Conservation (phyloP, 2,888 invertebrate genomes). For the Polydrusus tereticollis region DNA sequence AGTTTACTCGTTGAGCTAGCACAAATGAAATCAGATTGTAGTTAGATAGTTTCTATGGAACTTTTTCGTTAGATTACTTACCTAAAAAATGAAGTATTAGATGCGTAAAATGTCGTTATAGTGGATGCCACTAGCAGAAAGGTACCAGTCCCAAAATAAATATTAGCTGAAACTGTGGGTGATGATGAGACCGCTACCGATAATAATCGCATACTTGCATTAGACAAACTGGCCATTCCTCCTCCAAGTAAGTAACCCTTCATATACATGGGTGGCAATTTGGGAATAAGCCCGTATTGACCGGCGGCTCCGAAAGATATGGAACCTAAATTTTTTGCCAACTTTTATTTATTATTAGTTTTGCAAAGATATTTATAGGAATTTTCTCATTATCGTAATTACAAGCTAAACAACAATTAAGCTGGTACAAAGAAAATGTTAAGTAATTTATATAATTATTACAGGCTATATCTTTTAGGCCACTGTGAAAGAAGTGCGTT, state of each 20-base stretch:
- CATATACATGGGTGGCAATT: slow-evolving; percentile 35
- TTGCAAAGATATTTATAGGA: no score
- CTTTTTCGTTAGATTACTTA: no score
- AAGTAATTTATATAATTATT: no score
- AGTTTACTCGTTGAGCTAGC: no score
- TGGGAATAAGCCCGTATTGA: slow-evolving; percentile 25
- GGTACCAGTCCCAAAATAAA: slow-evolving; percentile 50
- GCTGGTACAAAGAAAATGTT: no score
- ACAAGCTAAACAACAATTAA: no score
- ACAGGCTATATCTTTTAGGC: no score
- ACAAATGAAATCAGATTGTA: no score
- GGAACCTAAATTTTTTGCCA: slow-evolving; percentile 33
- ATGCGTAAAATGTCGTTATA: slow-evolving; percentile 22
- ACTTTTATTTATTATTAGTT: no score
- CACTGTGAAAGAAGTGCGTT: no score
- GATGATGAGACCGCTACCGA: slow-evolving; percentile 47
- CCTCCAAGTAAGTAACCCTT: slow-evolving; percentile 35
- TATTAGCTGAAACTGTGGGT: slow-evolving; percentile 46
- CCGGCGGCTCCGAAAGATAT: slow-evolving; percentile 30
- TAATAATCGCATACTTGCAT: slow-evolving; percentile 40
- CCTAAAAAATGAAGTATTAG: slow-evolving; percentile 32
- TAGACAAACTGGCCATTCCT: slow-evolving; percentile 32
- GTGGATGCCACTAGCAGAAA: slow-evolving; percentile 30
- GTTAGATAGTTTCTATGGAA: no score
- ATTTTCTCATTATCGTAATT: no score